These are phyloP conservation scores for Rhagologus leucostigma DNA, from an alignment of 2,113 vertebrate genomes.

Conservation along the genomic window DNA sequence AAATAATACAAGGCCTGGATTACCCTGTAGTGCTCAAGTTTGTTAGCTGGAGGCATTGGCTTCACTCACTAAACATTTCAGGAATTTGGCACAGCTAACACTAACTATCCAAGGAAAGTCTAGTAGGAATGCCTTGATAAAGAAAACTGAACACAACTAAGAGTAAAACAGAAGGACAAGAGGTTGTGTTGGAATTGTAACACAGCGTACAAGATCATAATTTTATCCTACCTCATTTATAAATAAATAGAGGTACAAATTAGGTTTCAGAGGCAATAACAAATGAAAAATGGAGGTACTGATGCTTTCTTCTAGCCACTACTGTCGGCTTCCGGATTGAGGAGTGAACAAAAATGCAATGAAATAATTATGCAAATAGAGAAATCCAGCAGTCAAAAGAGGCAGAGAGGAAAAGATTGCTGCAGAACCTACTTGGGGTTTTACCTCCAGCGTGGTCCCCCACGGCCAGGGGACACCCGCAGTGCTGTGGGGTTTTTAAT, in stretches of 20 bases:
- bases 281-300: background rate
- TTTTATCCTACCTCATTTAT: background rate
- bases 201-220: background rate
- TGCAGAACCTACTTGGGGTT: background rate
- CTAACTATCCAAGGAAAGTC: background rate
- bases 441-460: background rate
- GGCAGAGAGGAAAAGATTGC: background rate
- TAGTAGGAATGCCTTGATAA: background rate
- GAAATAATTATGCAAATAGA: background rate
- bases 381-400: background rate
- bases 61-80: background rate
- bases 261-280: background rate
- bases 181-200: background rate
- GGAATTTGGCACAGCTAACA: background rate
- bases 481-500: background rate
- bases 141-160: background rate
- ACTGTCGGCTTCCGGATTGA: background rate
- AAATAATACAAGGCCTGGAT: background rate
- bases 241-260: background rate
- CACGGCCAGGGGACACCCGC: rapidly evolving
- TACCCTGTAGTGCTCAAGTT: background rate
- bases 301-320: background rate
- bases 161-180: background rate
- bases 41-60: background rate
- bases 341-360: background rate